Base-by-base conservation (phyloP, 1,140 invertebrate genomes). In the Chelonus insularis region DNA sequence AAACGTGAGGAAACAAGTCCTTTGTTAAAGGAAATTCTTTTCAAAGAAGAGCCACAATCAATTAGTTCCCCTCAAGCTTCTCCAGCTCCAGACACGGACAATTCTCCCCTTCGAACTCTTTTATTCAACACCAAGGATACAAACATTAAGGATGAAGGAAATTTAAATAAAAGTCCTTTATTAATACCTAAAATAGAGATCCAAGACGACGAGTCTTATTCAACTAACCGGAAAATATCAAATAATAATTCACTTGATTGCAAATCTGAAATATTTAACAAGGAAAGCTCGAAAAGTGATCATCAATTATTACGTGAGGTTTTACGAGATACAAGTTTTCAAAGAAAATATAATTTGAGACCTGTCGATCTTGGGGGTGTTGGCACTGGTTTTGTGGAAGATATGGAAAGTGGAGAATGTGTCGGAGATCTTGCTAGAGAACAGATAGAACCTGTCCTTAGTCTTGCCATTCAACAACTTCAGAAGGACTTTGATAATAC, bases 401-500 rank as follows among this genome's bases (percentile, higher is more conserved):
- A 83, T 63, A 78, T 81, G 81, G 68, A 71, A 16, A 62, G 72
- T 25, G 74, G 76, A 32, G 75, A 79, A 58, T 79, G 82, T 59
- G 84, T 87, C 41, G 86, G 86, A 1, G 84, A 87, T 29, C 79
- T 89, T 37, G 85, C 84, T n/a, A 83, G 86, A 23, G 88, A 89
- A 66, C 87, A 89, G 68, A 91, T 95, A 63, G 92, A 93, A 73
- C 91, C 91, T 5, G 89, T 94, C 11, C 84, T 94, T 16, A 91
- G 88, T 56, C 81, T 95, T 72, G 92, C 92, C 4, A 91, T 94
- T 66, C 91, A 94, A 68, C 90, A 94, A 72, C 87, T 92, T 57
- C 89, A 91, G 62, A 88, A 89, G 68, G 92, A 94, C 73, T 91
- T 94, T 29, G 88, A 91, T 67, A 90, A 88, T 69, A 93, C 91